Evolutionary conservation across 2,888 invertebrate species (phyloP).

Genomic region (Drosophila multiciliata): DNA sequence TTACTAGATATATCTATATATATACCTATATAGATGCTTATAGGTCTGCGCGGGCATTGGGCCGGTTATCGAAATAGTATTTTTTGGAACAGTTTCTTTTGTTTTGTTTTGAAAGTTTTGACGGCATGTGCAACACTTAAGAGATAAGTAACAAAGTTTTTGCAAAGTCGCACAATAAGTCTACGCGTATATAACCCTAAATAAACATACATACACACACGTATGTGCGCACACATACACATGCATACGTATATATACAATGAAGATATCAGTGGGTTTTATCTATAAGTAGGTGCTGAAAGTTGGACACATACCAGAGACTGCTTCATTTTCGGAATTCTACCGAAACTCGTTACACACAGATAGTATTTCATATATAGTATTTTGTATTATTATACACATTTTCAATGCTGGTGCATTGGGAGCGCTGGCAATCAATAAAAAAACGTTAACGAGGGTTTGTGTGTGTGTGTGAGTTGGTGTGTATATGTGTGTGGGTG

Average conservation of each 20-base stretch:
- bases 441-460: slow-evolving; percentile 44
- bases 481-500: slow-evolving; percentile 9
- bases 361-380: slow-evolving; percentile 12
- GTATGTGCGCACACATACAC: neutral
- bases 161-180: slow-evolving; percentile 46
- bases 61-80: slow-evolving; percentile 33
- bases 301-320: slow-evolving; percentile 49
- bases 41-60: slow-evolving; percentile 25
- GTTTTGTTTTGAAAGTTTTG: slow-evolving; percentile 53
- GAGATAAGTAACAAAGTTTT: slow-evolving; percentile 73
- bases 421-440: slow-evolving; percentile 36
- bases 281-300: slow-evolving; percentile 32
- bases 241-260: slow-evolving; percentile 29
- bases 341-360: slow-evolving; percentile 31
- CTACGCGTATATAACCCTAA: slow-evolving; percentile 32
- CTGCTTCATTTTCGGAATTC: slow-evolving; percentile 29
- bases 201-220: slow-evolving; percentile 27
- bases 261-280: slow-evolving; percentile 48
- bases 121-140: slow-evolving; percentile 79
- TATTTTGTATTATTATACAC: slow-evolving; percentile 50
- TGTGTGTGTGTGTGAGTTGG: slow-evolving; percentile 8
- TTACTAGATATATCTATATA: slow-evolving; percentile 5
- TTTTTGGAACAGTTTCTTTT: slow-evolving; percentile 48
- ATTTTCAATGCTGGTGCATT: slow-evolving; percentile 46
- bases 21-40: slow-evolving; percentile 24